A percentile compares a stretch with the other conserved stretches of the same genome.
Conservation (phyloP, 1,140 invertebrate species). For the Bactericera cockerelli region DNA sequence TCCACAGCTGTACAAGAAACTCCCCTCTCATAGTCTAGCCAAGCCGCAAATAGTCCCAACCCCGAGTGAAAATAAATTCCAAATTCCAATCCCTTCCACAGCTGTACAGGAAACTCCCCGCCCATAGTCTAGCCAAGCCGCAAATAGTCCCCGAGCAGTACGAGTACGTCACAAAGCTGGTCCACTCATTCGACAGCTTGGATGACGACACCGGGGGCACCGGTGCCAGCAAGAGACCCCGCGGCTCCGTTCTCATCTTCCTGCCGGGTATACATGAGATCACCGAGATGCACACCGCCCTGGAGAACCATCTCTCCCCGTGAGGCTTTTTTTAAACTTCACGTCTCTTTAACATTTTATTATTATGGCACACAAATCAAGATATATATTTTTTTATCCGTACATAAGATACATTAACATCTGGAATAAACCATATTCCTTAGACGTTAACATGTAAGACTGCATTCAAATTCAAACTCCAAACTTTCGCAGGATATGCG, state of each 20-base stretch:
- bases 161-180: conserved; percentile 42
- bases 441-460: no score
- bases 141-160: conserved; percentile 34
- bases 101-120: conserved; percentile 26
- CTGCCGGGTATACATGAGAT: conserved; percentile 76
- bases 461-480: no score
- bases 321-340: neutral
- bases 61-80: no score
- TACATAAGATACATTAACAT: no score
- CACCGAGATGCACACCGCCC: conserved; percentile 36
- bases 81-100: no score
- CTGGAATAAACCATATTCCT: no score
- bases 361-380: no score
- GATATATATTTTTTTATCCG: no score
- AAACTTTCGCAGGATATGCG: no score
- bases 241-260: conserved; percentile 60
- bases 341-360: no score
- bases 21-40: conserved; percentile 31
- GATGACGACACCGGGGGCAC: conserved; percentile 56
- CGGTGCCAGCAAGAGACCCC: conserved; percentile 26
- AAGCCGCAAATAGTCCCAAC: conserved; percentile 39
- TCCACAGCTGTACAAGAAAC: neutral
- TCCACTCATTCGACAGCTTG: conserved; percentile 52
- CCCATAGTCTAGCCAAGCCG: conserved; percentile 34
- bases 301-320: neutral